Evolutionary conservation across 1,140 invertebrate species (phyloP).

Genomic region (Aphelinus atriplicis): DNA sequence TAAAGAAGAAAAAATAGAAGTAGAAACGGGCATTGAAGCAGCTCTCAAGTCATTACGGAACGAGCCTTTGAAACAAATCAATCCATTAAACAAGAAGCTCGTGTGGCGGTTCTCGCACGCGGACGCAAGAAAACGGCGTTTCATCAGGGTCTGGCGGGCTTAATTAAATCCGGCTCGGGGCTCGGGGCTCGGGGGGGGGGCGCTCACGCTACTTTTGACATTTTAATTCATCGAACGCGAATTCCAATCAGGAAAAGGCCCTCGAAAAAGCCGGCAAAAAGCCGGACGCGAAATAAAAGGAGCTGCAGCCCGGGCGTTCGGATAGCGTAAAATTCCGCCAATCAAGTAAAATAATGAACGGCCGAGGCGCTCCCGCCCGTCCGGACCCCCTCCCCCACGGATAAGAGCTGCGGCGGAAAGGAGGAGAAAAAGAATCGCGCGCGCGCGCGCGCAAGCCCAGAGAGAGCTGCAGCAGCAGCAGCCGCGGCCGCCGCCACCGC

Average conservation of each 20-base stretch:
- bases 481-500: too few relatives aligned
- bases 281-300: not conserved
- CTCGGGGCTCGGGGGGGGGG: not conserved
- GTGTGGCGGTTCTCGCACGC: too few relatives aligned
- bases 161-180: constrained; percentile 16
- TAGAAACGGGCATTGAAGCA: not conserved
- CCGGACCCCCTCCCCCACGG: not conserved
- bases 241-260: constrained; percentile 28
- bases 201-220: constrained; percentile 18
- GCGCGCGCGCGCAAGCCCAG: not conserved
- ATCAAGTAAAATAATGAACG: constrained; percentile 37
- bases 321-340: constrained; percentile 25
- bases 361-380: too few relatives aligned
- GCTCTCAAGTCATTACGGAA: constrained; percentile 9
- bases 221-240: constrained; percentile 29
- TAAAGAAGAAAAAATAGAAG: too few relatives aligned
- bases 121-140: constrained; percentile 6
- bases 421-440: not conserved
- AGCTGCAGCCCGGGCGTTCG: not conserved
- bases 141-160: constrained; percentile 2
- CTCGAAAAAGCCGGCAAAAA: not conserved
- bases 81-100: too few relatives aligned
- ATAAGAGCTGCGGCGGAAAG: not conserved
- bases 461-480: not conserved
- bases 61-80: too few relatives aligned